These are phyloP conservation scores for Euleptes europaea DNA, from an alignment of 2,113 vertebrate species.

Conservation along the genomic window DNA sequence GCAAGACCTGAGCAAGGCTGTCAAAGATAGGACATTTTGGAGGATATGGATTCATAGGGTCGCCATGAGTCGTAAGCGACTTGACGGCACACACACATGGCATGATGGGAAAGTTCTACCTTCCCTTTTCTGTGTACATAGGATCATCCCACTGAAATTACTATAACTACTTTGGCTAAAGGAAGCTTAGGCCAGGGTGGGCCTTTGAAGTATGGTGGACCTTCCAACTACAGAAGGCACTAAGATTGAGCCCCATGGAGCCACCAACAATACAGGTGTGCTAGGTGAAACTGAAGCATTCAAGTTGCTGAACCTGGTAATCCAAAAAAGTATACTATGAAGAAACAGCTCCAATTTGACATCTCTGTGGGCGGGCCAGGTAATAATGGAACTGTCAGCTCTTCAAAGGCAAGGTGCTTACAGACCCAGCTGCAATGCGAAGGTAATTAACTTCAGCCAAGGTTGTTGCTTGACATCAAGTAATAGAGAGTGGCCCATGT, in stretches of 20 bases:
- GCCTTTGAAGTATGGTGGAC: too few relatives aligned
- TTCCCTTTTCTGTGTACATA: not conserved
- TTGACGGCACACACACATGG: too few relatives aligned
- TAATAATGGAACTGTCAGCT: not conserved
- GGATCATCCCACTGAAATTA: too few relatives aligned
- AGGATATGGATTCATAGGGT: too few relatives aligned
- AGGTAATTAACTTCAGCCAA: conserved; percentile 3
- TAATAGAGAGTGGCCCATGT: not conserved
- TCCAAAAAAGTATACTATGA: not conserved
- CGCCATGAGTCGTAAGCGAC: too few relatives aligned
- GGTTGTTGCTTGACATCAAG: not conserved
- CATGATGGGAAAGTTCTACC: not conserved
- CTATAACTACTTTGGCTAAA: too few relatives aligned
- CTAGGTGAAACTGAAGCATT: too few relatives aligned
- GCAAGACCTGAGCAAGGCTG: too few relatives aligned
- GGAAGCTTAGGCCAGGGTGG: too few relatives aligned
- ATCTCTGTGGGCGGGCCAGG: not conserved
- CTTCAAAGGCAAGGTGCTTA: not conserved
- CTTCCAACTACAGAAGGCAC: too few relatives aligned
- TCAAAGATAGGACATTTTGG: too few relatives aligned
- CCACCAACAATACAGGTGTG: not conserved
- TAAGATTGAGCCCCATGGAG: too few relatives aligned
- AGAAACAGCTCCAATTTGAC: not conserved
- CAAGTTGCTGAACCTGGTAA: not conserved
- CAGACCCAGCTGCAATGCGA: not conserved